Evolutionary conservation across 2,797 vertebrate species (phyloP), one percentile per base, ranked within the genome.

Genomic region (Enteromius trimaculatus): DNA sequence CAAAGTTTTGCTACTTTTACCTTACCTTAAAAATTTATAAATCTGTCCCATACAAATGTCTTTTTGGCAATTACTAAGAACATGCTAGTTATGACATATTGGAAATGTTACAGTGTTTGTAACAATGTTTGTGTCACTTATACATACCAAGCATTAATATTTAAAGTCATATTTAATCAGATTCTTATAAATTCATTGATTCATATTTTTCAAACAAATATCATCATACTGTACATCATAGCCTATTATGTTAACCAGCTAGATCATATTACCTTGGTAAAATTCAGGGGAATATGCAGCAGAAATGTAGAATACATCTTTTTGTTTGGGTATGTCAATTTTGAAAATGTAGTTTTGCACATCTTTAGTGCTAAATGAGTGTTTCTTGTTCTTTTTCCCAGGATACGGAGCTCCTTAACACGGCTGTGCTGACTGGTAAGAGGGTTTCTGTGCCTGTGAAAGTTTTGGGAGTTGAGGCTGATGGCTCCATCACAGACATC

Each of bases 361-460:
- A 13, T 53, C 11, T 75, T 19, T 44, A 53, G 16, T 31, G 58
- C 9, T 64, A 47, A 77, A 1, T 13, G 1, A 64, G 26, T 64
- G 9, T 47, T 60, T 64, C 5, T 37, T 31, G 13, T 55, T 39
- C 8, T 55, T 72, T 79, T 64, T 79, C 62, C 1, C 92, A 99
- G 98, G 96, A 95, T 87, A 93, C 92, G 0, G 97, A 97, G 77
- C 90, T 99, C n/a, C 90, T 99, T 86, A 99, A 98, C 86, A 98
- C 97, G 0, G 98, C 97, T 0, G 92, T 97, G 39, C 93, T 99
- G 82, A 98, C 97, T 0, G 97, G 97, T 14, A 95, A 93, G 90
- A 94, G 86, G 0, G 96, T 97, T 37, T 93, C 94, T 0, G 88
- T 97, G 65, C 96, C 96, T 0, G 83, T 98, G 84, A 96, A 89